A percentile compares a stretch with the other conserved stretches of the same genome.
phyloP scores from a whole-genome alignment of 2,113 vertebrate genomes.

The Lagenorhynchus albirostris region DNA sequence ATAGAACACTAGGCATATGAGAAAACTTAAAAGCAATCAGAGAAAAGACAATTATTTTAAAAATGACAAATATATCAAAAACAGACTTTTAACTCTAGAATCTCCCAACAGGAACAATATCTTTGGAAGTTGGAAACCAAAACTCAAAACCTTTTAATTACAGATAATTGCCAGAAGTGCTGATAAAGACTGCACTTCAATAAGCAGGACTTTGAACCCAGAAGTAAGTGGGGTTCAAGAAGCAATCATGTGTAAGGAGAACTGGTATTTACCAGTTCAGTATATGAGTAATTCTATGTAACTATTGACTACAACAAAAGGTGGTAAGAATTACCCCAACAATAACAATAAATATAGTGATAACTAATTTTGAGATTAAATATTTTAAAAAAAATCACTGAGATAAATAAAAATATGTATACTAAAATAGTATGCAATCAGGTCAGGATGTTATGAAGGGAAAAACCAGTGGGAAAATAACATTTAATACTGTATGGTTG shows the following conservation, averaged over 20 bases:
- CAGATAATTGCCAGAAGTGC: not conserved
- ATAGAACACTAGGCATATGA: not conserved
- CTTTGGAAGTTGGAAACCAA: not conserved
- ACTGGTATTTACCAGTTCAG: not conserved
- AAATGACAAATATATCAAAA: not conserved
- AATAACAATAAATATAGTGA: not conserved
- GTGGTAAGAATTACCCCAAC: not conserved
- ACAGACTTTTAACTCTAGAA: not conserved
- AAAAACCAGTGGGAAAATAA: not conserved
- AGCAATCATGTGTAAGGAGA: not conserved
- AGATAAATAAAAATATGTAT: not conserved
- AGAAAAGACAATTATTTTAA: not conserved
- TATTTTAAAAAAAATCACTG: not conserved
- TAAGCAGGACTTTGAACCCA: not conserved
- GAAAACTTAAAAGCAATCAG: not conserved
- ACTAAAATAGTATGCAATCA: not conserved
- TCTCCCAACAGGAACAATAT: not conserved
- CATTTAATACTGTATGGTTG: not conserved
- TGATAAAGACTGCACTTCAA: not conserved
- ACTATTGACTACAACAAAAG: not conserved
- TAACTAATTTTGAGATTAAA: not conserved
- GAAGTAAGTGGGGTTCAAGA: not conserved
- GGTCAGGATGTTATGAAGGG: not conserved
- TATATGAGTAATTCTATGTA: not conserved
- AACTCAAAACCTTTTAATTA: not conserved